Conservation (phyloP, 2,113 vertebrate species). For the Gnathonemus longibarbis region DNA sequence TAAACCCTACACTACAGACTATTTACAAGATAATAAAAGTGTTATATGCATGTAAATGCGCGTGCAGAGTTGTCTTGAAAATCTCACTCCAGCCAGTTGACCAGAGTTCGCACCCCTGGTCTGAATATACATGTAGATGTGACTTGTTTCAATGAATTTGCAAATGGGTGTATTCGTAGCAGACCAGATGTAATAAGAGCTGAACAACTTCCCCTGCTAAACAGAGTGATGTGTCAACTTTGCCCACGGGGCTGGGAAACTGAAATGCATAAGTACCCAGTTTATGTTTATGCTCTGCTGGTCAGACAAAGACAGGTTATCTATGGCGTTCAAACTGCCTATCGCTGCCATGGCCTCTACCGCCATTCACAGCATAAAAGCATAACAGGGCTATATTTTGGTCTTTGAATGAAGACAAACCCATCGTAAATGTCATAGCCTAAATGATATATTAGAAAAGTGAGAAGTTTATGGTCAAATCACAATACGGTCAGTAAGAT, state of each 20-base stretch:
- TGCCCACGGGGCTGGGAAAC: background rate
- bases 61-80: no score
- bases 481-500: background rate
- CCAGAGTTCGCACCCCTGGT: no score
- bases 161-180: no score
- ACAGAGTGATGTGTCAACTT: background rate
- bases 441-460: background rate
- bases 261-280: background rate
- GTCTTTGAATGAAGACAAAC: background rate
- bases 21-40: no score
- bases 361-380: background rate
- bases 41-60: no score
- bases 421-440: background rate
- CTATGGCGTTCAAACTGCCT: background rate
- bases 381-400: background rate
- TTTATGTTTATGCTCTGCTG: background rate
- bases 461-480: background rate
- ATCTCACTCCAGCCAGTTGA: no score
- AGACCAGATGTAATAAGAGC: background rate
- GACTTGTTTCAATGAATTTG: no score
- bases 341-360: background rate
- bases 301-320: background rate
- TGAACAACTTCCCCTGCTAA: background rate
- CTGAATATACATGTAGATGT: no score
- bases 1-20: no score